These are phyloP conservation scores for Shinisaurus crocodilurus DNA, from an alignment of 2,113 vertebrate species.

Conservation along the genomic window DNA sequence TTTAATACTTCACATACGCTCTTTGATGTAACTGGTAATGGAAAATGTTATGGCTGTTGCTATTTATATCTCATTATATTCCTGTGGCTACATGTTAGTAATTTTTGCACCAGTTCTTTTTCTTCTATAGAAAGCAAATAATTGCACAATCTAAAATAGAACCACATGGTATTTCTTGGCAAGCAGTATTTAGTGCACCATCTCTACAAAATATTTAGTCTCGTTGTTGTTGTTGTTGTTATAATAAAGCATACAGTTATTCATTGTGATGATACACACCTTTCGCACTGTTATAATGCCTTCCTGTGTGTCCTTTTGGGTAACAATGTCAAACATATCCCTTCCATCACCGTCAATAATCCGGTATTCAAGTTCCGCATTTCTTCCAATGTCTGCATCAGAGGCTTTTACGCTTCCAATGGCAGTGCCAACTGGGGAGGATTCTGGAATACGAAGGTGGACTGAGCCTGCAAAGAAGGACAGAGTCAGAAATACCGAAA, in stretches of 20 bases:
- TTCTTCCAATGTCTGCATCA: slow-evolving; percentile 83
- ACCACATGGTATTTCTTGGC: background rate
- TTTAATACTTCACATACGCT: background rate
- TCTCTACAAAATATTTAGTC: background rate
- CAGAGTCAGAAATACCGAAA: slow-evolving; percentile 43
- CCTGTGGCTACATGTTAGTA: background rate
- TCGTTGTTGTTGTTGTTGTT: background rate
- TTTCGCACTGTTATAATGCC: slow-evolving; percentile 83
- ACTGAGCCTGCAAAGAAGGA: slow-evolving; percentile 74
- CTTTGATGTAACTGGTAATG: background rate
- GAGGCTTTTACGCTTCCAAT: slow-evolving; percentile 83
- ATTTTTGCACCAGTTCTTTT: background rate
- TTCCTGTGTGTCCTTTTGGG: slow-evolving; percentile 82
- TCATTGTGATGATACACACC: slow-evolving; percentile 60
- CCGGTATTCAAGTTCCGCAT: slow-evolving; percentile 84
- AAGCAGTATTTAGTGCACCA: background rate
- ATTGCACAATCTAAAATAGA: background rate
- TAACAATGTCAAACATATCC: slow-evolving; percentile 83
- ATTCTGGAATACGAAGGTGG: slow-evolving; percentile 81
- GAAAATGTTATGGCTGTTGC: background rate
- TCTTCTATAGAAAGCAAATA: slow-evolving; percentile 19
- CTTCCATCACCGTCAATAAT: slow-evolving; percentile 83
- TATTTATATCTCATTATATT: slow-evolving; percentile 9
- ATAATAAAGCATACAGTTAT: background rate
- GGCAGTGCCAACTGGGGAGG: slow-evolving; percentile 78